Evolutionary conservation across 2,888 invertebrate genomes (phyloP), one percentile per base, ranked within the genome.

Genomic region (Cryptocephalus moraei): DNA sequence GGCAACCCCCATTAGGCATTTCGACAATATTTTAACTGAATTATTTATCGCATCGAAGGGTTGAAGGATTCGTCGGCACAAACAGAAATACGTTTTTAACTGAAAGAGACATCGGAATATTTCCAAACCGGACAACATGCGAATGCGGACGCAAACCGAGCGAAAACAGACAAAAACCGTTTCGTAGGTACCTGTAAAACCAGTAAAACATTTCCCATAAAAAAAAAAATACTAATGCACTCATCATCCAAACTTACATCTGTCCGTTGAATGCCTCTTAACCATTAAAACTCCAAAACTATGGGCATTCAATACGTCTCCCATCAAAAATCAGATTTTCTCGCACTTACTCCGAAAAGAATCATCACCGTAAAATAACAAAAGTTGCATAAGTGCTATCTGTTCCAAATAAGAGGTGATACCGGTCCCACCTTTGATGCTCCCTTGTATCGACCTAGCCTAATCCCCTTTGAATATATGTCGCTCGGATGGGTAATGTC

Each of bases 401-500:
- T 51, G 48, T 46, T 49, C 48, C 50, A 49, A 52, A 43, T 50
- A 44, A 52, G 49, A 54, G 54, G 54, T 54, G 54, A 52, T 43
- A 51, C 47, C 47, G 44, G 46, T 54, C 49, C 47, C 54, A 54
- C 54, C 54, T 54, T 49, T 54, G 22, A 10, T 40, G 40, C 40
- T 11, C 40, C 40, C 40, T 40, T 40, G 40, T 40, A 40, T 11
- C 14, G 41, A 33, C 36, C 41, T 33, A 31, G 33, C 43, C 41
- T 54, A 54, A 52, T 54, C 52, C 50, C 45, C 31, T 40, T 41
- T 52, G 52, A 54, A 54, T 49, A 41, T 49, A 34, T 48, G 49
- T 60, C 65, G 66, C 61, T 63, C 59, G 61, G 60, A 51, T 62
- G 64, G 60, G 57, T 64, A 64, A 65, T 65, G 58, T 62, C 40